Percentiles rank a stretch among this genome's conserved stretches.
phyloP scores from a whole-genome alignment of 2,113 vertebrate species.

The Grantiella picta region DNA sequence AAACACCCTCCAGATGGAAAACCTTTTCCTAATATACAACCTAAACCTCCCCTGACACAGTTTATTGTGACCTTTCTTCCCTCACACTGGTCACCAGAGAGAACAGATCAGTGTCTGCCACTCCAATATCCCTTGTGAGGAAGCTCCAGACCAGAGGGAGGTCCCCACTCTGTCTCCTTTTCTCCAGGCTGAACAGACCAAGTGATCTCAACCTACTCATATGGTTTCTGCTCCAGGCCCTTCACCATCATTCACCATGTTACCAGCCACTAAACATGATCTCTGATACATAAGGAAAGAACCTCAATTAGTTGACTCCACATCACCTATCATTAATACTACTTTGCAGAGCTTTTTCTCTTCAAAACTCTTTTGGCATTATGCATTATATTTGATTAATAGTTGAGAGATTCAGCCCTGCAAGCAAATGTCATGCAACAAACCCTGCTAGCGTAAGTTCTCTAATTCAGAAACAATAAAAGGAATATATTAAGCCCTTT shows the following conservation, averaged over 20 bases:
- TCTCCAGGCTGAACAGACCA: not conserved
- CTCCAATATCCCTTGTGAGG: not conserved
- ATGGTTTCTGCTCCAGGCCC: too few relatives aligned
- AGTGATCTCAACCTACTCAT: not conserved
- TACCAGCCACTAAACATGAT: not conserved
- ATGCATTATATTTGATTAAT: not conserved
- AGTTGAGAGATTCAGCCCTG: not conserved
- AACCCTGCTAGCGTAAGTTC: not conserved
- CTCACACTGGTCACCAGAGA: not conserved
- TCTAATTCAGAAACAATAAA: not conserved
- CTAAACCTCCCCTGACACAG: not conserved
- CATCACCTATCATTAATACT: not conserved
- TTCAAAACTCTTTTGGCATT: not conserved
- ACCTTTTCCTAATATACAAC: not conserved
- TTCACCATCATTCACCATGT: not conserved
- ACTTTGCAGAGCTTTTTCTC: not conserved
- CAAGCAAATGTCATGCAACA: not conserved
- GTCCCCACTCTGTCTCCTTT: not conserved
- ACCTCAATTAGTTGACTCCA: not conserved
- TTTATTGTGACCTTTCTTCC: not conserved
- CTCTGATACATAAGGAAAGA: not conserved
- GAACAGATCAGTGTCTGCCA: not conserved
- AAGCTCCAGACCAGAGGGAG: not conserved
- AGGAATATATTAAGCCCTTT: not conserved
- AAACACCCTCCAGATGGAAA: not conserved